Conservation (phyloP, 2,797 vertebrate genomes). For the Sarcophilus harrisii region DNA sequence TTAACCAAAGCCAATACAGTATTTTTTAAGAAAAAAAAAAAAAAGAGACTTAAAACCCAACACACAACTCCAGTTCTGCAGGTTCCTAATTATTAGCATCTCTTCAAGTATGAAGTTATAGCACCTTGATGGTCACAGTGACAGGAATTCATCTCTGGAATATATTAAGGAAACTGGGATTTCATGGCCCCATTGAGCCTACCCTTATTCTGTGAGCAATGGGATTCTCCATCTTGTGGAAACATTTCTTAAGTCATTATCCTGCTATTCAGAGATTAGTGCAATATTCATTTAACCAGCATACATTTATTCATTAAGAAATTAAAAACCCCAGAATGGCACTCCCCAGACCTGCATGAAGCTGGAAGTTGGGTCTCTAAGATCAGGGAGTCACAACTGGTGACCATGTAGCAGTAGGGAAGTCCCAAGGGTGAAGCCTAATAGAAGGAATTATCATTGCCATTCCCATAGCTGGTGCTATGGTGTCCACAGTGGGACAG, state of each 20-base stretch:
- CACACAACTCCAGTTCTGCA: neutral
- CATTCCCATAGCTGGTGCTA: neutral
- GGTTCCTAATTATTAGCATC: neutral
- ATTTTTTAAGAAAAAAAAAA: neutral
- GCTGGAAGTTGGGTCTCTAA: neutral
- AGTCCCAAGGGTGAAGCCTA: neutral
- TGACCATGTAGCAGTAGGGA: neutral
- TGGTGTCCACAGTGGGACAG: neutral
- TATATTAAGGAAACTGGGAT: neutral
- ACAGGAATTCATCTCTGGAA: neutral
- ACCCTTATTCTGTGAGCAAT: fast-evolving
- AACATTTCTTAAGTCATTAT: neutral
- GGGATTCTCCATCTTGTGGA: fast-evolving
- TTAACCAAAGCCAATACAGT: neutral
- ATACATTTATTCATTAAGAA: neutral
- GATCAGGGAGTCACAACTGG: neutral
- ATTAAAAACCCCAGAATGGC: neutral
- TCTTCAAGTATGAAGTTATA: neutral
- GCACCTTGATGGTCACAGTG: neutral
- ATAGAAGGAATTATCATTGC: neutral
- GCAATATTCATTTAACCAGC: neutral
- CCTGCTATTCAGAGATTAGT: neutral
- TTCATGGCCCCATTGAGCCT: neutral
- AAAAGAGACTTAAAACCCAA: neutral
- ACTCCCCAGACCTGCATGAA: neutral